phyloP scores from a whole-genome alignment of 2,797 vertebrate genomes.

The Clarias laeviceps region DNA sequence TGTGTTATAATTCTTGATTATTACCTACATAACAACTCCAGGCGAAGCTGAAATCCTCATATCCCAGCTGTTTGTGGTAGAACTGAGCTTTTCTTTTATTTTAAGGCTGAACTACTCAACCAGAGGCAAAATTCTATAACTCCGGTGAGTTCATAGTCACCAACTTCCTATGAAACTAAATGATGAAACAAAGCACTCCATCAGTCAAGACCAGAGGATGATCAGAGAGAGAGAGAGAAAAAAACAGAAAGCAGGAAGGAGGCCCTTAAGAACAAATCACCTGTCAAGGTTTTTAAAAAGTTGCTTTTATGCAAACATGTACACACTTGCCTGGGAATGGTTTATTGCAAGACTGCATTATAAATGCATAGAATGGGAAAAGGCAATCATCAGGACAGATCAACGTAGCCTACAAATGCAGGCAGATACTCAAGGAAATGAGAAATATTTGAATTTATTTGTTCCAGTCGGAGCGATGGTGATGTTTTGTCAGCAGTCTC shows the following conservation, averaged over 20 bases:
- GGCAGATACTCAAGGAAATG: conserved; percentile 31
- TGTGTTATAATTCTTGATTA: conserved; percentile 18
- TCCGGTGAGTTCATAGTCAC: conserved; percentile 7
- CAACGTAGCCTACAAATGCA: conserved; percentile 45
- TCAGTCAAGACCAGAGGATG: conserved; percentile 37
- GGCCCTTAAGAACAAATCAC: conserved; percentile 45
- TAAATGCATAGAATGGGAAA: conserved; percentile 61
- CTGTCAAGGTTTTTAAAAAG: conserved; percentile 54
- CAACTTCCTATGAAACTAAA: background rate
- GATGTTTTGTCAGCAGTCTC: conserved; percentile 33
- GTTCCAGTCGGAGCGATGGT: conserved; percentile 33
- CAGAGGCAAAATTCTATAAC: conserved; percentile 15
- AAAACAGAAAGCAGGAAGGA: conserved; percentile 36
- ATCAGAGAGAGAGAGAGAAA: conserved; percentile 9
- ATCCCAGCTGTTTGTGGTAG: background rate
- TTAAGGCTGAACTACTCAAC: background rate
- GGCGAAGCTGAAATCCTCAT: background rate
- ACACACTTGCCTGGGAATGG: conserved; percentile 45
- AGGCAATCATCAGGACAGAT: conserved; percentile 53
- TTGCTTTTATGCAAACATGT: conserved; percentile 47
- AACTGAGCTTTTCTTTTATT: background rate
- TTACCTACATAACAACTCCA: background rate
- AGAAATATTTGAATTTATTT: conserved; percentile 48
- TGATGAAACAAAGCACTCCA: conserved; percentile 20
- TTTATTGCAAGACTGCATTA: conserved; percentile 54